Evolutionary conservation across 2,888 invertebrate genomes (phyloP), one percentile per base, ranked within the genome.

Genomic region (Encarsia formosa): DNA sequence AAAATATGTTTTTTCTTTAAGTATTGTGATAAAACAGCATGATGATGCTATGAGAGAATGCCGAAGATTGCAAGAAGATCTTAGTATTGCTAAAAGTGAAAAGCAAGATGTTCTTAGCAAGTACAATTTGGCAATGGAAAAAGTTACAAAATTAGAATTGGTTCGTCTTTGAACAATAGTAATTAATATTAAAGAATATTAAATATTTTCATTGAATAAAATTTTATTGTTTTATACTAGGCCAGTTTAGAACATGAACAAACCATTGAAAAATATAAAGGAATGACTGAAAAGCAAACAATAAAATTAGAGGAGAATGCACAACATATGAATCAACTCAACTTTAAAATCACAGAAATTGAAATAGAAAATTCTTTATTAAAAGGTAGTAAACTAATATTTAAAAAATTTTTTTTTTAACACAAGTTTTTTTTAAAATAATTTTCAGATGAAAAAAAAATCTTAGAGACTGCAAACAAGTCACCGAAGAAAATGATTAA

Each of bases 21-120:
- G 69, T n/a, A 59, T 63, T 23, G 48, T 70, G 19, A 64, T 69
- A 49, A 58, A 59, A 23, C 62, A 63, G 19, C 67, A 65, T 34
- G 63, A 61, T 41, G 65, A 67, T 37, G 67, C 66, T 38, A 15
- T 63, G 4, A 67, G 60, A 41, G 68, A 70, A 57, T 63, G 62
- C 19, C 60, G 67, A n/a, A 43, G 52, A 6, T 49, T 68, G 13
- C 65, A 61, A 24, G 43, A 43, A 22, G 63, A 68, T 9, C 40
- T 69, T 15, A 52, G 57, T 11, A 9, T 56, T 26, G 63, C 65
- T 56, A 59, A 57, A 18, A 60, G 59, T 34, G 59, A 62, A 16
- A 32, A 44, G 0, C 59, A 57, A 23, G 58, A 61, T 47, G 37
- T 58, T 5, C 63, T 59, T 15, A 59, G 22, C 11, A 63, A 63